A percentile compares a stretch with the other conserved stretches of the same genome.
Conservation (phyloP, 2,888 invertebrate genomes). For the Fissipunctia ypsillon region DNA sequence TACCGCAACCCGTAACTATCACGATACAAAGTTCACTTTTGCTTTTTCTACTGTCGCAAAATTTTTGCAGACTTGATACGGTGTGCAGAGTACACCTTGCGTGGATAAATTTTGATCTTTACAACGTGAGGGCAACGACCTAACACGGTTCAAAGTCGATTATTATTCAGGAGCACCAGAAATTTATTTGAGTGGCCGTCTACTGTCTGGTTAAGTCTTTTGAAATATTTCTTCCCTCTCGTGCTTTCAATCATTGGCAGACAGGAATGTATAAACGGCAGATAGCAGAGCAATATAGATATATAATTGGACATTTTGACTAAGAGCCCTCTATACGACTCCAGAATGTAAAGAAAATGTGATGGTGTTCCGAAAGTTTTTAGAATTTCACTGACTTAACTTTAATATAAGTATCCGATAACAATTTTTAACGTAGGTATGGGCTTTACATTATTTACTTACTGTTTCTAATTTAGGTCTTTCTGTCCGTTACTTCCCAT, state of each 20-base stretch:
- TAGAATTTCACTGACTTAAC: neutral
- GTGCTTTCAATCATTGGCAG: conserved; percentile 5
- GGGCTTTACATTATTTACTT: conserved; percentile 1
- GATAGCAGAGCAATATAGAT: neutral
- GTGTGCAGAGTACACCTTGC: conserved; percentile 71
- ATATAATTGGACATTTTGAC: conserved; percentile 8
- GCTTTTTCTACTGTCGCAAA: conserved; percentile 32
- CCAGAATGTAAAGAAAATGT: neutral
- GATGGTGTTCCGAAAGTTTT: neutral
- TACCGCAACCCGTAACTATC: conserved; percentile 61
- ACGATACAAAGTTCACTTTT: conserved; percentile 68
- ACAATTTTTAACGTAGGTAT: neutral
- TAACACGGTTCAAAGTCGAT: conserved; percentile 57
- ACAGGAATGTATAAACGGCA: neutral
- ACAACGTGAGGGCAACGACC: conserved; percentile 70
- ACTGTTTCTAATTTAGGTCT: conserved; percentile 6
- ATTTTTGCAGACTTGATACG: conserved; percentile 61
- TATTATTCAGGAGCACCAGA: conserved; percentile 50
- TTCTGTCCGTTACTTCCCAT: conserved; percentile 27
- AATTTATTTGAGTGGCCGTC: conserved; percentile 28
- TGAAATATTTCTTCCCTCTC: neutral
- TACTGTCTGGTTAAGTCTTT: neutral
- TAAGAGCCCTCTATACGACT: neutral
- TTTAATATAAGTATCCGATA: neutral
- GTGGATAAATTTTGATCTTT: conserved; percentile 71